Base-by-base conservation (phyloP, 35 echinoderm and acorn worm genomes). In the Anneissia japonica region DNA sequence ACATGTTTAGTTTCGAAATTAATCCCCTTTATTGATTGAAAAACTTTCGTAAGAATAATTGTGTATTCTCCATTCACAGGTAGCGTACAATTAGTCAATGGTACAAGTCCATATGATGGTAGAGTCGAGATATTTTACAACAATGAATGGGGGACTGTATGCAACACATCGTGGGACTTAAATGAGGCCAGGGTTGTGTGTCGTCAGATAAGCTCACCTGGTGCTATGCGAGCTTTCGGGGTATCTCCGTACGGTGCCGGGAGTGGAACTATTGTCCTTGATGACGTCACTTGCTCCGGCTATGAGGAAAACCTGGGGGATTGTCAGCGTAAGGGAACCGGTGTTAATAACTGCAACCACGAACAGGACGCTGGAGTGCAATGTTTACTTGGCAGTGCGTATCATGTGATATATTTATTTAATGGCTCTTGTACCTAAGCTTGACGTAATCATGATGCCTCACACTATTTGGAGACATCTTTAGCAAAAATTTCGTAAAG, bases 311-410 rank as follows among this genome's bases (percentile, higher is more conserved):
- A 3, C 3, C 38, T 81, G 9, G n/a, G n/a, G 79, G 79, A 81
- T 6, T 81, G 79, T 81, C 0, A 21, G 0, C n/a, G 11, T 39
- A 6, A 0, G 10, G n/a, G 10, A 30, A 12, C 16, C 17, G 79
- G 79, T 37, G 37, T 38, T 37, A 38, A 81, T n/a, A 39, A 81
- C 30, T 81, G 79, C 40, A 81, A 81, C 37, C 79, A 81, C 31
- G 3, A 39, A 16, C 35, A 81, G 40, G 79, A 81, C 40, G 79
- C 40, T 0, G 79, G n/a, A 0, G 38, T 81, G 10, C 6, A 39
- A 39, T 81, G 79, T 64, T 16, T 64, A 23, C 11, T 19, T 3
- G 51, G 51, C 5, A 23, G 51, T 64, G 26, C 26, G 19, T 6
- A 45, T 45, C 40, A 4, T 64, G 26, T n/a, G n/a, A n/a, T n/a